Evolutionary conservation across 2,113 vertebrate species (phyloP).

Genomic region (Phylloscopus trochilus): DNA sequence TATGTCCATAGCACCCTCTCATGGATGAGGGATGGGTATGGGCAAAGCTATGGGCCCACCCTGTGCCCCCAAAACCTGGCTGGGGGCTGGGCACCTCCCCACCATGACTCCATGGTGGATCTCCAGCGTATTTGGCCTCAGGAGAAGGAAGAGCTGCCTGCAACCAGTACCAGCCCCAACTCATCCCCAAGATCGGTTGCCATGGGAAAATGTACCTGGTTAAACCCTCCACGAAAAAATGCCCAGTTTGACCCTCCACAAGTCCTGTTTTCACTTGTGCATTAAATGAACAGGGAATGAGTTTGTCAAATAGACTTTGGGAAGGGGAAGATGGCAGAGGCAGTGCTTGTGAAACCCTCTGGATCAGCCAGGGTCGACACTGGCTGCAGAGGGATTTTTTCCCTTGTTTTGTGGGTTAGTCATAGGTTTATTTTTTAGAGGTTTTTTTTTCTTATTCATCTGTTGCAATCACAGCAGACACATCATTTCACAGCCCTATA

Average conservation of each 20-base stretch:
- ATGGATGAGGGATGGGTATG: background rate
- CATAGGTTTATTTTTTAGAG: slow-evolving; percentile 12
- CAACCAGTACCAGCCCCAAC: background rate
- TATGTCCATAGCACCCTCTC: fast-evolving
- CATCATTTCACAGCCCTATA: slow-evolving; percentile 54
- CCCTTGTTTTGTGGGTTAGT: slow-evolving; percentile 10
- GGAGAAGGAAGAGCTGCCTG: background rate
- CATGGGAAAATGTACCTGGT: background rate
- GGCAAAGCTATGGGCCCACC: background rate
- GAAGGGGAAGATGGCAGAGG: background rate
- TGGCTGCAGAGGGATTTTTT: background rate
- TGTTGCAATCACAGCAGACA: slow-evolving; percentile 28
- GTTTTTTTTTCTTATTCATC: background rate
- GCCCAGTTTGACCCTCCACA: background rate
- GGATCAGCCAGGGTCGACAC: background rate
- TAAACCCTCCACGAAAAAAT: background rate
- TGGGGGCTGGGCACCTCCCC: background rate
- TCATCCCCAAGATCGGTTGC: background rate
- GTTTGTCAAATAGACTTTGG: background rate
- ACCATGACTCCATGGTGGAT: fast-evolving
- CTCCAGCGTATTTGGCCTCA: background rate
- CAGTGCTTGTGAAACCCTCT: background rate
- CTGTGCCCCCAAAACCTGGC: background rate
- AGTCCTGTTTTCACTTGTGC: background rate
- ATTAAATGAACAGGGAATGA: background rate